A percentile compares a stretch with the other conserved stretches of the same genome.
These are phyloP conservation scores for Lithophane socia DNA, from an alignment of 2,888 invertebrate genomes.

Conservation along the genomic window DNA sequence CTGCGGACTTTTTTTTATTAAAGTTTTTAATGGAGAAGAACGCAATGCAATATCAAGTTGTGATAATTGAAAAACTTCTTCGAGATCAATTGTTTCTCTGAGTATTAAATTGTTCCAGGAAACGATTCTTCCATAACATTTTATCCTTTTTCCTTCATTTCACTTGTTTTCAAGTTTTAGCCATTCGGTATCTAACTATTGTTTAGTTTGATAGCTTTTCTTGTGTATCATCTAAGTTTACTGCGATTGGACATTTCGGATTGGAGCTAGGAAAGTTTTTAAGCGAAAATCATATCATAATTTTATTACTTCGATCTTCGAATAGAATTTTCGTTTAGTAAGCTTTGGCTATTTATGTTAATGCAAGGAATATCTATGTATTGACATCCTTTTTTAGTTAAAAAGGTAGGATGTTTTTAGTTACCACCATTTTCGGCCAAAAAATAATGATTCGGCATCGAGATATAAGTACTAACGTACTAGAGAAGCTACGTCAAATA, in stretches of 20 bases:
- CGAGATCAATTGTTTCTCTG: constrained; percentile 19
- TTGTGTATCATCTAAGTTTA: constrained; percentile 46
- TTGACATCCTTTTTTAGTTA: not conserved
- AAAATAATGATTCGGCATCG: too few relatives aligned
- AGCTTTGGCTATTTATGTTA: not conserved
- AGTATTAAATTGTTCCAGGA: constrained; percentile 30
- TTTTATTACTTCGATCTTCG: not conserved
- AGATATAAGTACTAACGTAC: too few relatives aligned
- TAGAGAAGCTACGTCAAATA: too few relatives aligned
- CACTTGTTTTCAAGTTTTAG: constrained; percentile 41
- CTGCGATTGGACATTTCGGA: constrained; percentile 2
- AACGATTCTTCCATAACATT: constrained; percentile 12
- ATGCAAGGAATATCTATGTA: not conserved
- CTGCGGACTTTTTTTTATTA: not conserved
- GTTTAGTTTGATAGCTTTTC: constrained; percentile 48
- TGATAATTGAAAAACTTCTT: constrained; percentile 40
- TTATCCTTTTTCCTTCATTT: constrained; percentile 12
- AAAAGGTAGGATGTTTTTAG: too few relatives aligned
- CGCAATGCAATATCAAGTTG: not conserved
- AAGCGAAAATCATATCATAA: constrained; percentile 13
- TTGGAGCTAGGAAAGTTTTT: constrained; percentile 10
- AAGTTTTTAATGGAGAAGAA: not conserved
- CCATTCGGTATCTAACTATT: constrained; percentile 28
- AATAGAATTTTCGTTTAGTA: not conserved
- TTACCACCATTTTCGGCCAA: too few relatives aligned